A percentile compares a stretch with the other conserved stretches of the same genome.
These are phyloP conservation scores for Trichonephila clavipes DNA, from an alignment of 1,140 invertebrate genomes.

Conservation along the genomic window DNA sequence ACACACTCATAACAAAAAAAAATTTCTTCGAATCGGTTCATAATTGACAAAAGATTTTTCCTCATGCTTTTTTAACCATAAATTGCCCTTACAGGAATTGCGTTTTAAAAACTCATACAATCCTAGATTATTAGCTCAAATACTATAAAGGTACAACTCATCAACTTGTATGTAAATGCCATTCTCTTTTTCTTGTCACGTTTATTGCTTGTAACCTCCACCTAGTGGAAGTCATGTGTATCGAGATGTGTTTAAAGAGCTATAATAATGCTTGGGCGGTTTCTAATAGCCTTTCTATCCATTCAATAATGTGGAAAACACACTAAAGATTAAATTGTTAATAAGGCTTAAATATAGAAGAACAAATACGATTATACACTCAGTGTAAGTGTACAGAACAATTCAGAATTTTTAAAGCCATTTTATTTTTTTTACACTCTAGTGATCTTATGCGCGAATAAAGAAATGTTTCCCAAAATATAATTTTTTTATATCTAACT, in stretches of 20 bases:
- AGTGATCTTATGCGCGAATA: no score
- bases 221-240: not conserved
- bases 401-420: not conserved
- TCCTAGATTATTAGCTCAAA: not conserved
- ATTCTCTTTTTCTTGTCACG: not conserved
- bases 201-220: not conserved
- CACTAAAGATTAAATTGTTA: not conserved
- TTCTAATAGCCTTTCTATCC: not conserved
- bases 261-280: not conserved
- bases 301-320: not conserved
- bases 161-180: not conserved
- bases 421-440: no score
- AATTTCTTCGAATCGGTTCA: no score
- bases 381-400: not conserved
- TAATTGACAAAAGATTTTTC: no score
- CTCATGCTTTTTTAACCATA: no score
- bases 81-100: no score
- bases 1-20: no score
- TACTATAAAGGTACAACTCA: not conserved
- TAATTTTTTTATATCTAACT: no score
- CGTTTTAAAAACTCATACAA: not conserved
- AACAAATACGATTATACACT: not conserved
- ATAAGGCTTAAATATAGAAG: not conserved
- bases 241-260: conserved; percentile 16
- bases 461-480: no score